Conservation (phyloP, 2,113 vertebrate species). For the Malurus alboscapulatus region DNA sequence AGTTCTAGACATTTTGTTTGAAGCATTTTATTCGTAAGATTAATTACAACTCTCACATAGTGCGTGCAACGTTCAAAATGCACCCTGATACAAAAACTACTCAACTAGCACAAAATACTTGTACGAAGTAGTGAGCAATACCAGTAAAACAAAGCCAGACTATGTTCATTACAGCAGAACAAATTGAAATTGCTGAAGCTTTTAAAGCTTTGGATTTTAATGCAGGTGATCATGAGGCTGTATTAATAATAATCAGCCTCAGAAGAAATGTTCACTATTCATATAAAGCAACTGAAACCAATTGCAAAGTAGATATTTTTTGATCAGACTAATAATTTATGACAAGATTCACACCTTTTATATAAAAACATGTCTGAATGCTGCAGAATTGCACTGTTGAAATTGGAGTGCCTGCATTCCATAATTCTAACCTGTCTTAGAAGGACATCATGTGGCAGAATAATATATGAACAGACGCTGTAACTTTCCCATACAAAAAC, state of each 20-base stretch:
- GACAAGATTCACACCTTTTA: background rate
- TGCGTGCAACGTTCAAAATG: background rate
- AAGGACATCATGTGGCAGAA: slow-evolving; percentile 65
- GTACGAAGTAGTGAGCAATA: background rate
- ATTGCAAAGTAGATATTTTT: background rate
- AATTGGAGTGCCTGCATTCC: background rate
- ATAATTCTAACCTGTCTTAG: slow-evolving; percentile 27
- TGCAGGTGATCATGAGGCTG: background rate
- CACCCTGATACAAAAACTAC: background rate
- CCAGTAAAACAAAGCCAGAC: background rate
- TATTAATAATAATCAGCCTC: background rate
- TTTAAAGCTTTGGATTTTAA: background rate
- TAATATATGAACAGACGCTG: background rate
- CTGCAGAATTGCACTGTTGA: background rate
- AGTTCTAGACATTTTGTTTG: background rate
- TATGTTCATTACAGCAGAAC: background rate
- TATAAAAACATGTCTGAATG: background rate
- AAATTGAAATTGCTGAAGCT: background rate
- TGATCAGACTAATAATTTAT: background rate
- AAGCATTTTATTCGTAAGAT: background rate
- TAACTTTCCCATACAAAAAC: background rate
- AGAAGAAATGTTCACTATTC: background rate
- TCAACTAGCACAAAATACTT: background rate
- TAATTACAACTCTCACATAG: background rate
- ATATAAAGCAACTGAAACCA: background rate